Base-by-base conservation (phyloP, 1,140 invertebrate genomes). In the Cherax destructor region DNA sequence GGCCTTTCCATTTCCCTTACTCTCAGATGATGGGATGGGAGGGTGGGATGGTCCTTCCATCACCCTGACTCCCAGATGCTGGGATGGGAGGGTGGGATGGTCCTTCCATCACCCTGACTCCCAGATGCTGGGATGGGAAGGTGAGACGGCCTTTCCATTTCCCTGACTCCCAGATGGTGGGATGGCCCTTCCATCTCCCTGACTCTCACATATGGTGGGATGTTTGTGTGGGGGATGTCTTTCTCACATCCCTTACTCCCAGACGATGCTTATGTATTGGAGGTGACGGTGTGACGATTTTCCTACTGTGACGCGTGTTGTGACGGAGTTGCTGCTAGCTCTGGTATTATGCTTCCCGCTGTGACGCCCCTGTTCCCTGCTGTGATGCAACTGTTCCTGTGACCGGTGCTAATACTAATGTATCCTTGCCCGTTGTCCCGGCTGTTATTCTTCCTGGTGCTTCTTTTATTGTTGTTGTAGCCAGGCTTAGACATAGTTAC, bases 51-150 rank as follows among this genome's bases (percentile, higher is more conserved):
- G 30, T 61, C 80, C 80, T 61, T 10, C 41, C 30, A 47, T 61
- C 50, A 10, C 56, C n/a, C 21, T 83, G 56, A 56, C 52, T 52
- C 80, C 4, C 30, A 18, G 52, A 49, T 41, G 13, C 21, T 83
- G 80, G 59, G 80, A 83, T 56, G 80, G 50, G n/a, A n/a, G n/a
- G n/a, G n/a, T 83, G 80, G 59, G 80, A 83, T 56, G 80, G 50
- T 56, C 80, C 30, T 61, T n/a, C 41, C 30, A 56, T 30, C 56
- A 10, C n/a, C n/a, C 21, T 83, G 80, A 56, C 52, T 52, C 80
- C 13, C 30, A 18, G 52, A 49, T 41, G 13, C 21, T 83, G 80
- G 59, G 56, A 41, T 41, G 30, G 30, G 30, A 41, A 2, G 30
- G 2, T 41, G 30, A 2, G 30, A 69, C 7, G 21, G 21, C 1